Percentiles rank a stretch among this genome's conserved stretches.
Evolutionary conservation across 2,797 vertebrate genomes (phyloP).

Genomic region (Nyctibius grandis): DNA sequence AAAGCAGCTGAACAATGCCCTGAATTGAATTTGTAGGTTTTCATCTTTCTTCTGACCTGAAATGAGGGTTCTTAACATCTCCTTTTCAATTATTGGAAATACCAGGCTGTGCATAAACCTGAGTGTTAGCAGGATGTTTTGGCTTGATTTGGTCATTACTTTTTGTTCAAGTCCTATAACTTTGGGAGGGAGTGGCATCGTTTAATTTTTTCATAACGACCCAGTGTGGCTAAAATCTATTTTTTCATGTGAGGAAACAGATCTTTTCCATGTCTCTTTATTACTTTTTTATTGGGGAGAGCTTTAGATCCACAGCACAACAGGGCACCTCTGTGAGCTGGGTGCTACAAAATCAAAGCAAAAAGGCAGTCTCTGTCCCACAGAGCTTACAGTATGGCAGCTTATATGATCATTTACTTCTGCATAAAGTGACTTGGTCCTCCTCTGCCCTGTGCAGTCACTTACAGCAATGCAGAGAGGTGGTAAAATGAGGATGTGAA

Average conservation of each 20-base stretch:
- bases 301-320: background rate
- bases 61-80: background rate
- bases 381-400: background rate
- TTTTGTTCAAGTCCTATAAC: background rate
- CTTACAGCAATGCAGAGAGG: background rate
- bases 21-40: background rate
- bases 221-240: background rate
- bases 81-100: background rate
- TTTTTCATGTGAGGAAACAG: background rate
- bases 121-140: background rate
- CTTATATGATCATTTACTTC: background rate
- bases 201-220: background rate
- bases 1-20: background rate
- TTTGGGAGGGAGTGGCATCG: background rate
- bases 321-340: background rate
- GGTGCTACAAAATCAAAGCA: background rate
- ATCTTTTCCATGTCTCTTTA: background rate
- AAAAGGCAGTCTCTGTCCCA: background rate
- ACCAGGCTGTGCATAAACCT: background rate
- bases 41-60: background rate
- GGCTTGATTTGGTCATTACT: background rate
- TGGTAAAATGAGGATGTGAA: background rate
- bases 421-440: background rate
- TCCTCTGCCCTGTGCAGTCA: background rate
- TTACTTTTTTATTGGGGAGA: background rate